Evolutionary conservation across 2,113 vertebrate genomes (phyloP).

Genomic region (Takifugu bimaculatus): DNA sequence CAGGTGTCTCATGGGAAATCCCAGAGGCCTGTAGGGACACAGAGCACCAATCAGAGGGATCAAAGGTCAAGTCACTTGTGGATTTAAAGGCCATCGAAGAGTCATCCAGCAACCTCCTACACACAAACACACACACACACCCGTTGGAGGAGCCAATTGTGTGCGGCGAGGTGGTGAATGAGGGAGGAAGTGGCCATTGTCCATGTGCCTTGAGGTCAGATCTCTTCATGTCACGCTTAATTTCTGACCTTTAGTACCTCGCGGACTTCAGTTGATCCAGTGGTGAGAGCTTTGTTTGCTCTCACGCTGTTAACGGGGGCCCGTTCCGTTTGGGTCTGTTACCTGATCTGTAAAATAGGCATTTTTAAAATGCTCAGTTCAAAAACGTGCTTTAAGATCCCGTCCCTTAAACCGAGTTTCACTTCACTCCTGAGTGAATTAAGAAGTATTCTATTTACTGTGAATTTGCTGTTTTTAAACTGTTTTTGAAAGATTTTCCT

Average conservation of each 20-base stretch:
- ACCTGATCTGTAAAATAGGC: background rate
- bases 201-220: constrained; percentile 48
- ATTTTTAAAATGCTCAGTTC: no score
- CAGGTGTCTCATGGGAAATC: constrained; percentile 52
- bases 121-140: constrained; percentile 18
- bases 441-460: no score
- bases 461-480: no score
- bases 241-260: constrained; percentile 40
- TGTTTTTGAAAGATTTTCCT: no score
- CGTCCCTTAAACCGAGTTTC: no score
- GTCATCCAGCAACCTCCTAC: constrained; percentile 26
- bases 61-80: constrained; percentile 64
- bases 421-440: no score
- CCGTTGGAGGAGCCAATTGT: constrained; percentile 28
- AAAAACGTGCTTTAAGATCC: no score
- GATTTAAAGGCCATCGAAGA: constrained; percentile 50
- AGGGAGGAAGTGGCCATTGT: constrained; percentile 65
- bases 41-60: constrained; percentile 40
- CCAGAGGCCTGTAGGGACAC: constrained; percentile 33
- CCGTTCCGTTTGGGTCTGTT: background rate
- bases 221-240: constrained; percentile 41
- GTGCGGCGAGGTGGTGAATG: constrained; percentile 38
- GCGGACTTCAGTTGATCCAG: constrained; percentile 17
- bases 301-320: background rate
- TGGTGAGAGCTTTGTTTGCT: background rate